Evolutionary conservation across 1,140 invertebrate species (phyloP), one percentile per base, ranked within the genome.

Genomic region (Drosophila willistoni): DNA sequence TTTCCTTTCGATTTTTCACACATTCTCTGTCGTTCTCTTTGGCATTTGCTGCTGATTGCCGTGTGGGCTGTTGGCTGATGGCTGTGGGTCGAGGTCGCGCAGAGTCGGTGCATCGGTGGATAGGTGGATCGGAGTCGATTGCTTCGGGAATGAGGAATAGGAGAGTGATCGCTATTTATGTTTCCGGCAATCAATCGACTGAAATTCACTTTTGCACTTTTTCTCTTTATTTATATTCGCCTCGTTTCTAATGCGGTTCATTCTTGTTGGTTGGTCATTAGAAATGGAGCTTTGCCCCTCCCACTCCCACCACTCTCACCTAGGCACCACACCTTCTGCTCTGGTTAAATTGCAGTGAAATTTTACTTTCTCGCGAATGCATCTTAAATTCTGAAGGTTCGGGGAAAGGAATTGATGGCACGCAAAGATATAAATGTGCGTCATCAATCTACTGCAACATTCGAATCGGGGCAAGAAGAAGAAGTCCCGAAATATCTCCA

Each of bases 1-100:
- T 86, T 86, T 86, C 83, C 82, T 86, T 87, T 86, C 82, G 82
- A 81, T 77, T 86, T 82, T 86, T 86, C 78, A 64, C 82, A 86
- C 82, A 86, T 86, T 86, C 66, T 81, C 75, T 63, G 68, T 60
- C 41, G 36, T 41, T 25, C 41, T 47, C 36, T 10, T n/a, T 22
- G 36, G 41, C 41, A 57, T 36, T 69, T 34, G 42, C 29, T 47
- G 64, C 73, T 81, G 79, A 82, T 79, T 79, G 72, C 57, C 64
- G 75, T 79, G 65, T 76, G 64, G 65, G 71, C 64, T 61, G 57
- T 9, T 22, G 57, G 56, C 64, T 61, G 57, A 7, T 22, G 57
- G 56, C 66, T 69, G 66, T 78, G 61, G 41, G 67, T 22, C 41
- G 72, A 76, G 66, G 75, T 75, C 59, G 71, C 64, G 70, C 67